Conservation (phyloP, 2,797 vertebrate genomes). For the Chelonia mydas region DNA sequence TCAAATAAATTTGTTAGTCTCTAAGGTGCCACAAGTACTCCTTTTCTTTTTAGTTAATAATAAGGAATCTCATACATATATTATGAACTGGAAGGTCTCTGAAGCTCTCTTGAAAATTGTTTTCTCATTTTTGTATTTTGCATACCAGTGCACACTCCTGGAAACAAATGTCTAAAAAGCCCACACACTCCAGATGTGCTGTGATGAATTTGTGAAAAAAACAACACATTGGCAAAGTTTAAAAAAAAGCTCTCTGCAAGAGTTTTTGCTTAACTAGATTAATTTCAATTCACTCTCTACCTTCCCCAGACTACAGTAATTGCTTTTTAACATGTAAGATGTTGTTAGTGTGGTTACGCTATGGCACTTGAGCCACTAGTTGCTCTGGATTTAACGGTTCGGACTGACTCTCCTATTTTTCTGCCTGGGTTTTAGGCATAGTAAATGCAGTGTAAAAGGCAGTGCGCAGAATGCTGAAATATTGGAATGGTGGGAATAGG, state of each 20-base stretch:
- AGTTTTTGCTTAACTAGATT: neutral
- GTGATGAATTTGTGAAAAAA: neutral
- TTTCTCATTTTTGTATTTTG: neutral
- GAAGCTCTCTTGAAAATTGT: neutral
- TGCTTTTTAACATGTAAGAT: neutral
- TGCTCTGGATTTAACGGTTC: neutral
- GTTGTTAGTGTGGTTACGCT: neutral
- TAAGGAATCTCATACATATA: neutral
- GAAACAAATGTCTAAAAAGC: neutral
- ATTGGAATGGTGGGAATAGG: neutral
- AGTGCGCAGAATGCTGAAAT: neutral
- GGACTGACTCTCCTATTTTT: neutral
- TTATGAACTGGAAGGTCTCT: neutral
- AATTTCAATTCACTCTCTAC: neutral
- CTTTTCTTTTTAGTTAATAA: neutral
- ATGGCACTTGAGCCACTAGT: neutral
- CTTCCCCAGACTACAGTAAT: neutral
- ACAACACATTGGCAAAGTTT: neutral
- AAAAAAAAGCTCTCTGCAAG: accelerated
- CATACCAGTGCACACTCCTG: neutral
- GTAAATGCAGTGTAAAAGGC: neutral
- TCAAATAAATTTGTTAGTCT: too few species aligned
- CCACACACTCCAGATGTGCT: neutral
- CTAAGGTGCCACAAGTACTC: too few species aligned
- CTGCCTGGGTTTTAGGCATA: neutral